Evolutionary conservation across 2,113 vertebrate genomes (phyloP).

Genomic region (Sula dactylatra): DNA sequence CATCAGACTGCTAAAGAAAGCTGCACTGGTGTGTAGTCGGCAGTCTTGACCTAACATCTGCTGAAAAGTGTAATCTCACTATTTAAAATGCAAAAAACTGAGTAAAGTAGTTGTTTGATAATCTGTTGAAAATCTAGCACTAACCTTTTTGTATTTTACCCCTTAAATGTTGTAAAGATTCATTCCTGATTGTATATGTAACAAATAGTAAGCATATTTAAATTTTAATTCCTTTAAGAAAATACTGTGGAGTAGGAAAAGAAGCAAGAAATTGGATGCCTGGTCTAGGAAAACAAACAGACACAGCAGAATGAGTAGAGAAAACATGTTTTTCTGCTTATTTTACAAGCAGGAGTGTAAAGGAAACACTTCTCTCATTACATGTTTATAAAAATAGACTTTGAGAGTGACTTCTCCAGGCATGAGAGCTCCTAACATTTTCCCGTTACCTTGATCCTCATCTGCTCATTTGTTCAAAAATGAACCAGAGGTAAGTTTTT

Average conservation of each 20-base stretch:
- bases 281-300: not conserved
- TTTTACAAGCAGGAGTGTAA: conserved; percentile 23
- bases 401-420: conserved; percentile 18
- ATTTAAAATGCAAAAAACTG: not conserved
- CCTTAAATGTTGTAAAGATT: not conserved
- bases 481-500: conserved; percentile 43
- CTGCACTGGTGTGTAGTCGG: not conserved
- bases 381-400: not conserved
- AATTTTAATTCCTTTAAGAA: not conserved
- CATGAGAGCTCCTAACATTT: conserved; percentile 26
- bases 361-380: conserved; percentile 23
- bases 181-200: not conserved
- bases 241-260: not conserved
- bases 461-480: conserved; percentile 34
- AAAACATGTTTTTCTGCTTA: conserved; percentile 35
- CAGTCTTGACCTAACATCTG: not conserved
- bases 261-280: not conserved
- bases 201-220: not conserved
- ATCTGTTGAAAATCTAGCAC: not conserved
- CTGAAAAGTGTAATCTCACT: not conserved
- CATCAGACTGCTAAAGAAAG: not conserved
- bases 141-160: not conserved
- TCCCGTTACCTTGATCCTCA: not conserved
- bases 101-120: not conserved
- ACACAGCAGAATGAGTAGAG: not conserved